Conservation (phyloP, 2,113 vertebrate species). For the Plestiodon gilberti region DNA sequence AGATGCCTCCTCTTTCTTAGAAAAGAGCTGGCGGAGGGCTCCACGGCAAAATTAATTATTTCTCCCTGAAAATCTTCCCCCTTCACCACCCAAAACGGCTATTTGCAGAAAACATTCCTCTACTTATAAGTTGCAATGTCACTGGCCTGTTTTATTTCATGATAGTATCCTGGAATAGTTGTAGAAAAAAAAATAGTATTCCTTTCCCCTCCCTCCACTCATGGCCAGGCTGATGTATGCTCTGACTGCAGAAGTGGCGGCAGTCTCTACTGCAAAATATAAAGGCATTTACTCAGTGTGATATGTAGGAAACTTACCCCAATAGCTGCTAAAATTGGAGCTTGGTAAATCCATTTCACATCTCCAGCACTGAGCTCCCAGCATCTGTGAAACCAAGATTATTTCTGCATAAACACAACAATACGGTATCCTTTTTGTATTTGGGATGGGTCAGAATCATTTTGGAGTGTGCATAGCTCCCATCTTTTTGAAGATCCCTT, state of each 20-base stretch:
- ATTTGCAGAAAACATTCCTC: background rate
- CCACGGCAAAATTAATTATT: no score
- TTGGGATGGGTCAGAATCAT: background rate
- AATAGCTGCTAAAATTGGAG: conserved; percentile 90
- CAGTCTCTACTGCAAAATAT: background rate
- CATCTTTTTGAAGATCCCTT: background rate
- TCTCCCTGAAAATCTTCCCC: no score
- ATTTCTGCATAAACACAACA: background rate
- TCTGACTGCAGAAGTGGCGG: background rate
- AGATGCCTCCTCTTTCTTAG: no score
- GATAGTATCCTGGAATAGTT: no score
- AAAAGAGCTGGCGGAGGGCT: no score
- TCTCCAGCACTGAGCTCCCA: conserved; percentile 97
- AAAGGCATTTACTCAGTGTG: background rate
- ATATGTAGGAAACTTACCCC: conserved; percentile 81
- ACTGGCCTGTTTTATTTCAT: no score
- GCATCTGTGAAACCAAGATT: conserved; percentile 79
- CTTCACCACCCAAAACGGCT: no score
- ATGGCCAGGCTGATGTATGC: no score
- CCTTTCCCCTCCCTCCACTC: no score
- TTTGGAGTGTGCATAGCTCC: background rate
- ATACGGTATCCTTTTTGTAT: background rate
- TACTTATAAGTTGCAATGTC: no score
- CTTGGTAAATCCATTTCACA: conserved; percentile 96
- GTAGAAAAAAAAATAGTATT: no score